Conservation (phyloP, 2,888 invertebrate genomes). For the Thereva unica region DNA sequence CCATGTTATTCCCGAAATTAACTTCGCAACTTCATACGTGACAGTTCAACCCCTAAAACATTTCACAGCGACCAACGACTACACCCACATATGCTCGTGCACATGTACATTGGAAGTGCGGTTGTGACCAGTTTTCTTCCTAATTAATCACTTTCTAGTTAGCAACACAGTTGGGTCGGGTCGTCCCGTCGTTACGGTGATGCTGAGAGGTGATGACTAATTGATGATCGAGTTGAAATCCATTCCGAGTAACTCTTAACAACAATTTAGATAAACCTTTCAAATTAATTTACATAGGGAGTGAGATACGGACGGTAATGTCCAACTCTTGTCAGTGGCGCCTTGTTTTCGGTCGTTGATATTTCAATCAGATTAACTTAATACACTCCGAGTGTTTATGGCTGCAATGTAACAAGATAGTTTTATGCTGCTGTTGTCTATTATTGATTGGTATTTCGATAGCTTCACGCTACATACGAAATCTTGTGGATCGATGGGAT, state of each 20-base stretch:
- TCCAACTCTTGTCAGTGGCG: conserved; percentile 2
- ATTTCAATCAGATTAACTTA: too few species aligned
- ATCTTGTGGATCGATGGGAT: too few species aligned
- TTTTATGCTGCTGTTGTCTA: too few species aligned
- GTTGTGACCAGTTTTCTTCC: conserved; percentile 12
- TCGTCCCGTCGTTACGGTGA: conserved; percentile 15
- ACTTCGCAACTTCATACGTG: conserved; percentile 29
- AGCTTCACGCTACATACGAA: too few species aligned
- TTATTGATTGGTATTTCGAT: too few species aligned
- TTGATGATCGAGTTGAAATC: conserved; percentile 22
- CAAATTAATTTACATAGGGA: conserved; percentile 29
- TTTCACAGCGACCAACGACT: conserved; percentile 13
- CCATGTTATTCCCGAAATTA: conserved; percentile 21
- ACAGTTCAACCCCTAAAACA: conserved; percentile 18
- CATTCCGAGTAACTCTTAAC: conserved; percentile 23
- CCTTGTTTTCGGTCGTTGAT: not conserved
- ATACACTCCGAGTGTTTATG: too few species aligned
- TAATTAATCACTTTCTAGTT: conserved; percentile 34
- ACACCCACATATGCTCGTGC: not conserved
- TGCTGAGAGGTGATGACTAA: conserved; percentile 24
- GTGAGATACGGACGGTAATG: conserved; percentile 16
- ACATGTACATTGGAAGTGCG: too few species aligned
- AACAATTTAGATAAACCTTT: conserved; percentile 25
- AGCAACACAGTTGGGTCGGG: conserved; percentile 28
- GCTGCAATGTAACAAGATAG: too few species aligned